Evolutionary conservation across 2,797 vertebrate genomes (phyloP).

Genomic region (Hylomyscus alleni): DNA sequence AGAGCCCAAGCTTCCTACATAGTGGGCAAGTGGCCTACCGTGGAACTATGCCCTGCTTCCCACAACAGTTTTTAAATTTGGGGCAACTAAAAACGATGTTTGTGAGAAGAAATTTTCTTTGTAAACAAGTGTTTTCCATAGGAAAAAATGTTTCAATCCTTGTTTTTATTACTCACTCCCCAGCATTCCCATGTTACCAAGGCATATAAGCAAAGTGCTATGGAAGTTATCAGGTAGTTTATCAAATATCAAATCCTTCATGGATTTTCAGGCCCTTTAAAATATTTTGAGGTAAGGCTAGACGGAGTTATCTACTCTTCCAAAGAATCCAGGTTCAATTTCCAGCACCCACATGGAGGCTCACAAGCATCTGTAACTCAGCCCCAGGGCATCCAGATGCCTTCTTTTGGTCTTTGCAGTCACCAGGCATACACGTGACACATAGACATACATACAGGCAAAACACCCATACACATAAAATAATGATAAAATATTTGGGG

Average conservation of each 20-base stretch:
- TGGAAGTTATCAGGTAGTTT: background rate
- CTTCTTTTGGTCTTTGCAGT: background rate
- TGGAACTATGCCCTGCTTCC: background rate
- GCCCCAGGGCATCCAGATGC: background rate
- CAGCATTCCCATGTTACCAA: background rate
- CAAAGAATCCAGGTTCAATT: background rate
- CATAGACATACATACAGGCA: background rate
- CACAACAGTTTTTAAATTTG: conserved; percentile 35
- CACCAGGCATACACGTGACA: background rate
- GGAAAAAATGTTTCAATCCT: background rate
- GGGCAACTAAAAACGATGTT: conserved; percentile 24
- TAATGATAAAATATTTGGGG: background rate
- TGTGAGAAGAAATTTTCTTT: conserved; percentile 60
- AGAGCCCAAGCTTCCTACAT: background rate
- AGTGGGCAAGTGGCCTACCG: background rate
- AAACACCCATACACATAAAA: background rate
- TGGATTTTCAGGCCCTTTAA: conserved; percentile 19
- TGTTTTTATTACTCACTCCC: background rate
- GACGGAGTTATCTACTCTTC: background rate
- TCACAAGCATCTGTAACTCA: background rate
- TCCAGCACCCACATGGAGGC: background rate
- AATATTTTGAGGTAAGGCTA: background rate
- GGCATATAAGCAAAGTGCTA: background rate
- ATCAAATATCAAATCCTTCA: conserved; percentile 7
- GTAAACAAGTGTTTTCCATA: conserved; percentile 33